phyloP scores from a whole-genome alignment of 2,888 invertebrate species.

The Cremastinae sp. region DNA sequence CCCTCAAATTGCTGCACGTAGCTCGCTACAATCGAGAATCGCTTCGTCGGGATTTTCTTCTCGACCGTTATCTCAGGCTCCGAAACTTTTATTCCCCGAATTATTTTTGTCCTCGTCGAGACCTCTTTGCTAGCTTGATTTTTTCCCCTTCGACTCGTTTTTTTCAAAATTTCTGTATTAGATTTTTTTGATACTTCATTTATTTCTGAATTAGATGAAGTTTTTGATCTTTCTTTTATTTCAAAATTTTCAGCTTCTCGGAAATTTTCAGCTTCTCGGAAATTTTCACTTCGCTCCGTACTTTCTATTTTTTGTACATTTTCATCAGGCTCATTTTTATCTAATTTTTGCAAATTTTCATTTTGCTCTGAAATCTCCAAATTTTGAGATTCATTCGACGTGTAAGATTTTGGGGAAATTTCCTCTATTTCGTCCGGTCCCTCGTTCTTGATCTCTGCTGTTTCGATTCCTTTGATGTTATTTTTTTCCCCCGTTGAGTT shows the following conservation, averaged over 20 bases:
- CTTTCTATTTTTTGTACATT: too few relatives aligned
- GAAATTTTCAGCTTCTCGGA: too few relatives aligned
- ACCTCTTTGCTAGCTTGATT: slow-evolving; percentile 21
- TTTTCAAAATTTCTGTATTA: slow-evolving; percentile 2
- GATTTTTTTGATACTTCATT: too few relatives aligned
- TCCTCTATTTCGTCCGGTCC: neutral
- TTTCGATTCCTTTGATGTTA: slow-evolving; percentile 4
- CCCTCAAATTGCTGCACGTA: slow-evolving; percentile 77
- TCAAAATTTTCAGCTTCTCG: too few relatives aligned
- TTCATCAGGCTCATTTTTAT: too few relatives aligned
- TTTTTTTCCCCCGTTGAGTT: too few relatives aligned
- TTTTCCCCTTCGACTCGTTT: slow-evolving; percentile 11
- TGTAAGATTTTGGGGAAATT: too few relatives aligned
- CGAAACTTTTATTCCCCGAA: slow-evolving; percentile 26
- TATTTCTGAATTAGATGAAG: too few relatives aligned
- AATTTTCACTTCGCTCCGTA: too few relatives aligned
- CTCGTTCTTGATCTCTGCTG: neutral
- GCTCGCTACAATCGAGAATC: slow-evolving; percentile 78
- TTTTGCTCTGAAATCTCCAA: neutral
- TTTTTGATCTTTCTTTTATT: too few relatives aligned
- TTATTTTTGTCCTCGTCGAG: slow-evolving; percentile 2
- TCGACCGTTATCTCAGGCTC: slow-evolving; percentile 59
- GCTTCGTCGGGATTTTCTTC: slow-evolving; percentile 69
- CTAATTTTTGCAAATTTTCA: slow-evolving; percentile 1
- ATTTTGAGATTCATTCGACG: neutral